Conservation (phyloP, 2,888 invertebrate species). For the Agonopterix heracliana region DNA sequence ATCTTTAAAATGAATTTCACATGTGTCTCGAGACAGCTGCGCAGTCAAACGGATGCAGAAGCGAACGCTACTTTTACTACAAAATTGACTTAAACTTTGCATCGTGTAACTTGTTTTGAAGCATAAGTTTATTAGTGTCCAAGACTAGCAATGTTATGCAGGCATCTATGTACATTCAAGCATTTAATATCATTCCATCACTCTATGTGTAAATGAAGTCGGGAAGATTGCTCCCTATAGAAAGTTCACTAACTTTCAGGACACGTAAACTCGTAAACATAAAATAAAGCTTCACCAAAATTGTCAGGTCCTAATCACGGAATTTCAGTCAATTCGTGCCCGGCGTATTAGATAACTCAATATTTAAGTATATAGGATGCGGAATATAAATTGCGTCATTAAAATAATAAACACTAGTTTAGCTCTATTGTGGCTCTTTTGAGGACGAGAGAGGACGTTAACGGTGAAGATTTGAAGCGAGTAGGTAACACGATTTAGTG, state of each 20-base stretch:
- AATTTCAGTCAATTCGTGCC: conserved; percentile 36
- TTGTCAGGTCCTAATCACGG: conserved; percentile 45
- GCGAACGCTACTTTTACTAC: neutral
- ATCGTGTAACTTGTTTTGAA: conserved; percentile 7
- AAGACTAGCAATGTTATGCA: conserved; percentile 1
- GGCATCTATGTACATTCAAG: conserved; percentile 1
- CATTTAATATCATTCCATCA: conserved; percentile 19
- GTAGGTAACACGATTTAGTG: conserved; percentile 6
- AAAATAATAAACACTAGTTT: neutral
- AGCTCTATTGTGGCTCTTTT: neutral
- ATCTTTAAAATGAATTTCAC: conserved; percentile 1
- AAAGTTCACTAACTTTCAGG: conserved; percentile 32
- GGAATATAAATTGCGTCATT: conserved; percentile 7
- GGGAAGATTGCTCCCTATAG: conserved; percentile 11
- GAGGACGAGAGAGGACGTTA: neutral
- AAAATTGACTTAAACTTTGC: neutral
- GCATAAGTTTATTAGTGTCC: conserved; percentile 16
- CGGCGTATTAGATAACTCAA: conserved; percentile 29
- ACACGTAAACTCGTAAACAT: conserved; percentile 53
- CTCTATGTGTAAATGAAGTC: conserved; percentile 15
- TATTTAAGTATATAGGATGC: conserved; percentile 22
- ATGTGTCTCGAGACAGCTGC: conserved; percentile 2
- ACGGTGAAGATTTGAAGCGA: too few relatives aligned
- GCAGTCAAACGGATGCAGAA: neutral
- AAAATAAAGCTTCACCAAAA: conserved; percentile 45